phyloP scores from a whole-genome alignment of 2,113 vertebrate species.

The Gasterosteus nipponicus region DNA sequence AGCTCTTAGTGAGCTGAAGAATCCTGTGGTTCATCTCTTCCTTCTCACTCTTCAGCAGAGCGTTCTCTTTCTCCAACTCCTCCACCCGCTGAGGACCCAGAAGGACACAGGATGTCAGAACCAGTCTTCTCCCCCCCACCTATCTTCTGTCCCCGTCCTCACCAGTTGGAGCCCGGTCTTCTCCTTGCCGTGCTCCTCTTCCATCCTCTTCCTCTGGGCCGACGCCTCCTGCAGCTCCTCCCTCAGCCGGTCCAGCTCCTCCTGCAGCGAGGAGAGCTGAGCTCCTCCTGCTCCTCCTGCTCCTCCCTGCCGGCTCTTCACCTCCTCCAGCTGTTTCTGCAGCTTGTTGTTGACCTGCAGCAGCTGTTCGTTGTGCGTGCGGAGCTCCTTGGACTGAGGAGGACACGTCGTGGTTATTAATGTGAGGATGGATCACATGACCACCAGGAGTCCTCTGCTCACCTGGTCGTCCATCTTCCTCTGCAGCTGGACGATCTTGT shows the following conservation, averaged over 20 bases:
- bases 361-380: slow-evolving; percentile 85
- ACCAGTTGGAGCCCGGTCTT: slow-evolving; percentile 87
- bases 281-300: slow-evolving; percentile 35
- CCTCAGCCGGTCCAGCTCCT: slow-evolving; percentile 83
- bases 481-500: slow-evolving; percentile 96
- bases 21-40: slow-evolving; percentile 89
- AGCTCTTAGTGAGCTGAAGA: slow-evolving; percentile 66
- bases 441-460: no score
- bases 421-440: no score
- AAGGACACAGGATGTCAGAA: no score
- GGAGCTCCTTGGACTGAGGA: slow-evolving; percentile 86
- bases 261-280: slow-evolving; percentile 83
- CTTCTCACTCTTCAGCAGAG: slow-evolving; percentile 90
- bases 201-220: slow-evolving; percentile 77
- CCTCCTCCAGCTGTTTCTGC: slow-evolving; percentile 85
- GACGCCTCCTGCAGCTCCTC: slow-evolving; percentile 82
- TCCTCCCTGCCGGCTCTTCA: slow-evolving; percentile 66
- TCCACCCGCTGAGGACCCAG: slow-evolving; percentile 82
- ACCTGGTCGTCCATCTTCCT: slow-evolving; percentile 95
- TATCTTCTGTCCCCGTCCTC: not conserved
- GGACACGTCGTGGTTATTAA: not conserved
- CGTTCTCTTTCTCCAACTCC: slow-evolving; percentile 90
- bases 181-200: slow-evolving; percentile 85
- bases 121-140: not conserved
- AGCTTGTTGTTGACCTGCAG: slow-evolving; percentile 74